phyloP scores from a whole-genome alignment of 2,797 vertebrate species.

The Leptatherina wallacei region DNA sequence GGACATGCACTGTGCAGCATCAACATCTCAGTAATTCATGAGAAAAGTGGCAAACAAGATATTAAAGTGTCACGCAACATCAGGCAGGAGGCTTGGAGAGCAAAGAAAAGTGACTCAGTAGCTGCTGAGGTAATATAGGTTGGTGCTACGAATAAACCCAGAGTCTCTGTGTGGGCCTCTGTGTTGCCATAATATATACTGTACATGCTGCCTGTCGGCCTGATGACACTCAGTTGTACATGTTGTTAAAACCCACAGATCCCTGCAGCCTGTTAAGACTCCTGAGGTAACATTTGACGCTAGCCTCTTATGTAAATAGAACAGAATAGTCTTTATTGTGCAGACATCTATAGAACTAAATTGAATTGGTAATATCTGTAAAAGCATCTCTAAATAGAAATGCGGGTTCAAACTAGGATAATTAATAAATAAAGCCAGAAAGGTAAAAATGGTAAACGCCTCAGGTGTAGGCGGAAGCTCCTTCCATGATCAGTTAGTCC shows the following conservation, averaged over 20 bases:
- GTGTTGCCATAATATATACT: background rate
- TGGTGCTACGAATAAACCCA: conserved; percentile 11
- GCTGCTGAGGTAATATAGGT: conserved; percentile 19
- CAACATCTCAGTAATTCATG: conserved; percentile 40
- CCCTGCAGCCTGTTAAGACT: background rate
- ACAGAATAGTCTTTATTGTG: background rate
- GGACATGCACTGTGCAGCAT: conserved; percentile 14
- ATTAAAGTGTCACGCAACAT: conserved; percentile 29
- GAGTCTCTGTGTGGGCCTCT: background rate
- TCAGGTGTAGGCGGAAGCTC: too few species aligned
- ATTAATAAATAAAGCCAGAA: background rate
- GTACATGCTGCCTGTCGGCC: background rate
- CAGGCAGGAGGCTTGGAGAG: conserved; percentile 14
- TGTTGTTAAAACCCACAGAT: background rate
- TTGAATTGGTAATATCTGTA: background rate
- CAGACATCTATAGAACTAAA: background rate
- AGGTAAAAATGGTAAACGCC: too few species aligned
- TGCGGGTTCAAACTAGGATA: background rate
- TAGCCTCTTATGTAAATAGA: background rate
- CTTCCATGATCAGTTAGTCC: too few species aligned
- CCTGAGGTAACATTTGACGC: background rate
- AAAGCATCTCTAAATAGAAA: background rate
- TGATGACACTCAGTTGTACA: background rate
- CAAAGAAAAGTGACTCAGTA: background rate
- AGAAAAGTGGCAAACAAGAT: conserved; percentile 36